Base-by-base conservation (phyloP, 2,113 vertebrate species). In the Myrmecophaga tridactyla region DNA sequence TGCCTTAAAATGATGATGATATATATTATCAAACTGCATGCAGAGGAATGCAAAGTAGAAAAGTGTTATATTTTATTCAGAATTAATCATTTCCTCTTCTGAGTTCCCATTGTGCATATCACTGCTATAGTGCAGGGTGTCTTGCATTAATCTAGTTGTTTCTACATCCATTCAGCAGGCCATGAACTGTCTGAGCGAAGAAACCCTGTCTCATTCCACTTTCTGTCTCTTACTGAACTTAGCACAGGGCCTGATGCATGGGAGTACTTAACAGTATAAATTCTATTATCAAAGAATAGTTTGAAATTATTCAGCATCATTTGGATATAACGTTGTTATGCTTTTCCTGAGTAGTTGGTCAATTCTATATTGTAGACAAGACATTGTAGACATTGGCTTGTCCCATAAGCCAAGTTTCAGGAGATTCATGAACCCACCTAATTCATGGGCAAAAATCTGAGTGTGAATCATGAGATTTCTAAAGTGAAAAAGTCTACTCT, bases 81-180 rank as follows among this genome's bases (percentile, higher is more conserved):
- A 94, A 93, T 95, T 89, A 83, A 96, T 90, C 36, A 53, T 41
- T 41, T 36, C 14, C 36, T 83, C 51, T 46, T 90, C 89, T 81
- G 83, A 90, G 62, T 62, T 85, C 46, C 72, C 29, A 83, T 83
- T 78, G 67, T 8, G 94, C 86, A 83, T 43, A 31, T 62, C 46
- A 31, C 27, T 60, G 53, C 84, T 51, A 10, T 20, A 48, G 70
- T 39, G 18, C 73, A 36, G 43, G 29, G 20, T 77, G n/a, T 43
- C 51, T 56, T 62, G 31, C 12, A 65, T 63, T 75, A 85, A 75
- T 46, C 23, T 56, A 27, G 34, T 43, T 78, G 58, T 75, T 95
- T 81, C 82, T 53, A 81, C 23, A 36, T 6, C 27, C 20, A 56
- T 39, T 87, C 23, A 34, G 46, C 60, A 36, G 81, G 73, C n/a